Conservation (phyloP, 2,113 vertebrate genomes). For the Lathamus discolor region DNA sequence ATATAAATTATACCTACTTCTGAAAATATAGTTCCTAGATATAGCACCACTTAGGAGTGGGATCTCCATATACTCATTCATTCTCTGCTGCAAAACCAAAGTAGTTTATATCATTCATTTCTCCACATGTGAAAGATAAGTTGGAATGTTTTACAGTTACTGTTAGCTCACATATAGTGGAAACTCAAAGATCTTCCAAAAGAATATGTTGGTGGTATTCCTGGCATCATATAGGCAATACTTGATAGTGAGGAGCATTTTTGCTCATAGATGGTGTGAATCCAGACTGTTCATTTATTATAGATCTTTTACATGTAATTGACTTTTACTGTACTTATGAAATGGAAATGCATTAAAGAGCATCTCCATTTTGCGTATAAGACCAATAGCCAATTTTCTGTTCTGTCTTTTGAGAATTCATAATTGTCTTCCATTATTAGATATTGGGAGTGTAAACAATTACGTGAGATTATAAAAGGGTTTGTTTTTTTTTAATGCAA, state of each 20-base stretch:
- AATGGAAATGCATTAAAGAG: constrained; percentile 8
- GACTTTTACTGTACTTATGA: background rate
- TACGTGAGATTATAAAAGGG: background rate
- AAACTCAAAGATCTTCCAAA: background rate
- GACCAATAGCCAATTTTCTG: background rate
- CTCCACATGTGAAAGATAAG: background rate
- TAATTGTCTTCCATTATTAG: background rate
- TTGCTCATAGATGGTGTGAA: background rate
- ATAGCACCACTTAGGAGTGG: background rate
- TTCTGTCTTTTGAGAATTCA: background rate
- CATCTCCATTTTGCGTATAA: background rate
- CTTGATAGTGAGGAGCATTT: background rate
- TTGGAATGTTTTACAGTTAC: background rate
- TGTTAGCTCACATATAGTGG: background rate
- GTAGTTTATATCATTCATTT: background rate
- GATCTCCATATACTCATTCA: rapidly evolving
- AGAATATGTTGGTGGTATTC: background rate
- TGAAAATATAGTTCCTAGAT: background rate
- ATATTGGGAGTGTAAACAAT: background rate
- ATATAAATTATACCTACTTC: background rate
- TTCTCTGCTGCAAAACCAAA: background rate
- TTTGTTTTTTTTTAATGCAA: background rate
- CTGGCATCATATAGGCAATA: background rate
- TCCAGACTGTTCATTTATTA: background rate
- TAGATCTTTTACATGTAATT: constrained; percentile 5